Evolutionary conservation across 2,113 vertebrate genomes (phyloP).

Genomic region (Candoia aspera): DNA sequence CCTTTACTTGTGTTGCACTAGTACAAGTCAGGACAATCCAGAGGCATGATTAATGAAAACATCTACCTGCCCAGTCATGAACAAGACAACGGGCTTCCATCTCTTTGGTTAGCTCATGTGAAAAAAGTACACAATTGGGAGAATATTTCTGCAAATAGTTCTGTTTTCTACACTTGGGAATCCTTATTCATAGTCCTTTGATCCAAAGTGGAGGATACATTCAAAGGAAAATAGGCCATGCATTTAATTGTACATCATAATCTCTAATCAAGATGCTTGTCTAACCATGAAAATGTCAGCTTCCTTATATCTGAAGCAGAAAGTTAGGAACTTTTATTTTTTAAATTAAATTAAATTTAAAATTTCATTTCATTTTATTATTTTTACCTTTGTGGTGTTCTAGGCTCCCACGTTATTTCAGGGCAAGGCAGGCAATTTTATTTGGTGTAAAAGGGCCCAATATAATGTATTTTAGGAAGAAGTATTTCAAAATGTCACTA

Average conservation of each 20-base stretch:
- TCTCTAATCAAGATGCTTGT: not conserved
- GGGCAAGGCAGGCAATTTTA: not conserved
- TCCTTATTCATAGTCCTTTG: not conserved
- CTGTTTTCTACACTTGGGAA: not conserved
- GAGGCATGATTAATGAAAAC: not conserved
- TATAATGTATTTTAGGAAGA: not conserved
- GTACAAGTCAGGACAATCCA: not conserved
- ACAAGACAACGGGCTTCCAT: not conserved
- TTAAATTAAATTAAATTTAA: no score
- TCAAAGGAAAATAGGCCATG: not conserved
- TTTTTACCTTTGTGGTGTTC: not conserved
- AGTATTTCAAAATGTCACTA: no score
- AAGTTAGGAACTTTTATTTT: not conserved
- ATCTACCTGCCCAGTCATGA: not conserved
- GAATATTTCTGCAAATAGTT: not conserved
- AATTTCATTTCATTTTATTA: not conserved
- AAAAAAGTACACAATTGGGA: not conserved
- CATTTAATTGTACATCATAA: not conserved
- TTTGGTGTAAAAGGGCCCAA: not conserved
- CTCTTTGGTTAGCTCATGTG: not conserved
- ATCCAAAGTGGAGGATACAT: not conserved
- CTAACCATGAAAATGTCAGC: not conserved
- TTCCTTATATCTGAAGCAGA: not conserved
- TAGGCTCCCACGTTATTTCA: not conserved
- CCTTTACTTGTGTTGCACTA: no score